Evolutionary conservation across 2,797 vertebrate species (phyloP).

Genomic region (Agapornis canus): DNA sequence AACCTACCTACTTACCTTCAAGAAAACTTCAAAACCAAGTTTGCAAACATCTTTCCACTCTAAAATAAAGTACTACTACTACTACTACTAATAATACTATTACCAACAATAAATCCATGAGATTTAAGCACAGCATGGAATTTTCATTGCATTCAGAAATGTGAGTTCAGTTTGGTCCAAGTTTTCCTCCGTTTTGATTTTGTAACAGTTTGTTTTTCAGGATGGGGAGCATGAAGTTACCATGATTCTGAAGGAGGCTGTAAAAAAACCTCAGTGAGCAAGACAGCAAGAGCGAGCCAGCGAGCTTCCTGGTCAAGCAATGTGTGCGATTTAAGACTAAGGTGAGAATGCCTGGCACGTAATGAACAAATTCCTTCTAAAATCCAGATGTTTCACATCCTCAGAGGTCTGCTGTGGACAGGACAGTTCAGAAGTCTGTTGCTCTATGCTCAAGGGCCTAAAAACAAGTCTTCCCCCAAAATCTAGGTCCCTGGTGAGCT

Average conservation of each 20-base stretch:
- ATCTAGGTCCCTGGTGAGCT: background rate
- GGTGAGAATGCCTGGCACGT: fast-evolving
- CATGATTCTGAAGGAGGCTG: background rate
- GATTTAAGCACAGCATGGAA: background rate
- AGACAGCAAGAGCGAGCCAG: background rate
- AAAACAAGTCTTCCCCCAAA: background rate
- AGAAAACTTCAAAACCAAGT: background rate
- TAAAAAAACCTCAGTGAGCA: background rate
- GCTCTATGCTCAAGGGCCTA: background rate
- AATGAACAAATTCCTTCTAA: background rate
- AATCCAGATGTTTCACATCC: background rate
- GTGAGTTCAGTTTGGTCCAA: background rate
- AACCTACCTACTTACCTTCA: background rate
- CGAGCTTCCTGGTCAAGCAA: background rate
- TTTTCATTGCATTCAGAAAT: background rate
- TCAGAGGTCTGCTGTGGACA: background rate
- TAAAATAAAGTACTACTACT: background rate
- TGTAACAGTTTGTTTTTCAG: background rate
- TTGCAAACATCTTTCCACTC: background rate
- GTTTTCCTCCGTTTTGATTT: background rate
- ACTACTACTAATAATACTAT: background rate
- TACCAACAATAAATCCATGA: background rate
- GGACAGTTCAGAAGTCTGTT: background rate
- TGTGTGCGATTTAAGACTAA: background rate
- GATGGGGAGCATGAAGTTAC: background rate